A percentile compares a stretch with the other conserved stretches of the same genome.
Evolutionary conservation across 2,888 invertebrate species (phyloP).

Genomic region (Protophormia terraenovae): DNA sequence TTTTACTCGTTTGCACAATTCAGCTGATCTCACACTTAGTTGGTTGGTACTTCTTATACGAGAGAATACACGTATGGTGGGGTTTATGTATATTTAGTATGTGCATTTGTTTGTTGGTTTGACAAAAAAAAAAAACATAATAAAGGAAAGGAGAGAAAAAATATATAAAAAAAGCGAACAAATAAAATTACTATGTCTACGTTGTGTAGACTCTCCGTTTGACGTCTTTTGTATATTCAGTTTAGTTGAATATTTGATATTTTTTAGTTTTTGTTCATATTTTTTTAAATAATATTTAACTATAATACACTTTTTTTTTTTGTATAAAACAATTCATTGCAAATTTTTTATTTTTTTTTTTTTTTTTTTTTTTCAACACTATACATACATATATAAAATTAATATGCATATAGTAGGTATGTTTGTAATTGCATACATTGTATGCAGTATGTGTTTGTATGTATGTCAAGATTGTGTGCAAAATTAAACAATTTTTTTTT

Average conservation of each 20-base stretch:
- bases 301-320: slow-evolving; percentile 32
- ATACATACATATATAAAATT: neutral
- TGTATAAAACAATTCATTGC: slow-evolving; percentile 25
- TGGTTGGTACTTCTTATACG: neutral
- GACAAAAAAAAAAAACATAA: too few relatives aligned
- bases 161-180: slow-evolving; percentile 31
- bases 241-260: slow-evolving; percentile 15
- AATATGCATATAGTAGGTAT: neutral
- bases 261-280: slow-evolving; percentile 9
- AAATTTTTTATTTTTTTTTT: slow-evolving; percentile 37
- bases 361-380: slow-evolving; percentile 6
- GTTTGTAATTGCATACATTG: neutral
- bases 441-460: neutral
- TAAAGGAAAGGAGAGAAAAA: slow-evolving; percentile 17
- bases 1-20: too few relatives aligned
- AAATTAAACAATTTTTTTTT: slow-evolving; percentile 25
- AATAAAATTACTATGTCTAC: slow-evolving; percentile 55
- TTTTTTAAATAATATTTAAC: slow-evolving; percentile 41
- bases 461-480: slow-evolving; percentile 34
- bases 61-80: slow-evolving; percentile 14
- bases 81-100: too few relatives aligned
- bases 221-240: slow-evolving; percentile 26
- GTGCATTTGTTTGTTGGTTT: slow-evolving; percentile 16
- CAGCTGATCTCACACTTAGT: slow-evolving; percentile 62
- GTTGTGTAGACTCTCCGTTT: slow-evolving; percentile 44